Base-by-base conservation (phyloP, 2,888 invertebrate species). In the Hyalella azteca region DNA sequence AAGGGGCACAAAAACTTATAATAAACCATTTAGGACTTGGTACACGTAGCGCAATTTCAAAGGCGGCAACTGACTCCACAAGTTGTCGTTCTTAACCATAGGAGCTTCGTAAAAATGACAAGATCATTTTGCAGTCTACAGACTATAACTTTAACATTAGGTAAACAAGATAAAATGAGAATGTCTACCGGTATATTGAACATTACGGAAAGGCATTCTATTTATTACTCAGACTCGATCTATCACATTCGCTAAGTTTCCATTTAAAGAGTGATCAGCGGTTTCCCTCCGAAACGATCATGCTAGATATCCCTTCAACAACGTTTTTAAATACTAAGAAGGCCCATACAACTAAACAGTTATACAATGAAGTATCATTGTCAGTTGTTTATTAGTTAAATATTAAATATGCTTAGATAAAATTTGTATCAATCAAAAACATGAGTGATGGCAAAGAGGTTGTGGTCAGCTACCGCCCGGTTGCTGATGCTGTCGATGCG, bases 361-460 rank as follows among this genome's bases (percentile, higher is more conserved):
- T 66, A 66, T 66, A 66, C 66, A 66, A 66, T 66, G 66, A 66
- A 66, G 66, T 66, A 66, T 66, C 66, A 66, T 66, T 66, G 66
- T 66, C 66, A 66, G 36, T 66, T 66, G 66, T 66, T 66, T 66
- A 66, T 66, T 66, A 66, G 66, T 66, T 36, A 66, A 66, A 66
- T 66, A 66, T 66, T 66, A 66, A 66, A 66, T 66, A 66, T 66
- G 32, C 32, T 66, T 66, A 66, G 66, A 66, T 66, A 66, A 66
- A 66, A 66, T 66, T 66, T 66, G 66, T 66, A 45, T 75, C 75
- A 75, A 45, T 75, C 75, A 75, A 75, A 75, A 45, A 75, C 75
- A 45, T 75, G 75, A 41, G 75, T 75, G 75, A 75, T 75, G 40
- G 75, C 75, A 39, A 29, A 75, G 22, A 75, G 40, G 45, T 45